Evolutionary conservation across 1,140 invertebrate species (phyloP).

Genomic region (Papilio dardanus): DNA sequence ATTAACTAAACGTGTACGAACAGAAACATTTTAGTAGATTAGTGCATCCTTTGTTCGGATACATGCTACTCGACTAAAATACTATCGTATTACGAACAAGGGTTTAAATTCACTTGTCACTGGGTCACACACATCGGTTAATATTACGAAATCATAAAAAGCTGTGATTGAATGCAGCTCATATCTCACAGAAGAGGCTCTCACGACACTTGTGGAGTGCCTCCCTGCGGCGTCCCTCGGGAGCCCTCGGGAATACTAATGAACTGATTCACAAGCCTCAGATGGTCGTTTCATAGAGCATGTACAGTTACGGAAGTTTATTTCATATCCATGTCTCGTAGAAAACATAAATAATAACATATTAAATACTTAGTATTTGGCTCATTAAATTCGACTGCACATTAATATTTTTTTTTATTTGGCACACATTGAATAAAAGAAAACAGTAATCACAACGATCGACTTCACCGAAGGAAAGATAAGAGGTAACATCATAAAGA

Average conservation of each 20-base stretch:
- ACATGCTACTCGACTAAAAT: too few species aligned
- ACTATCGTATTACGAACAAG: not conserved
- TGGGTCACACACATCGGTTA: not conserved
- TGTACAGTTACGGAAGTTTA: not conserved
- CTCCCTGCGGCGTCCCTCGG: not conserved
- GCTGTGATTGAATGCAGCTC: not conserved
- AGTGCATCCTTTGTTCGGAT: too few species aligned
- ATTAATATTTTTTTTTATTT: too few species aligned
- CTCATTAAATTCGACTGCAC: too few species aligned
- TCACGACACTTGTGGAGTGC: slow-evolving; percentile 11
- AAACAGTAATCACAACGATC: not conserved
- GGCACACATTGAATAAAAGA: too few species aligned
- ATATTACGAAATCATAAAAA: not conserved
- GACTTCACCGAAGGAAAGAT: too few species aligned
- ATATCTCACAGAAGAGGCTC: not conserved
- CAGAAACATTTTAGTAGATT: too few species aligned
- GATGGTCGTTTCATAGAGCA: not conserved
- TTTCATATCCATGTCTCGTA: not conserved
- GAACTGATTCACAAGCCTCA: slow-evolving; percentile 1
- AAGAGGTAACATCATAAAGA: not conserved
- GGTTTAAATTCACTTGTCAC: not conserved
- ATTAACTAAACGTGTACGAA: too few species aligned
- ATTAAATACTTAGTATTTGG: too few species aligned
- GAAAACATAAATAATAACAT: not conserved
- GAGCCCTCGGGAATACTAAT: not conserved